Evolutionary conservation across 1,140 invertebrate genomes (phyloP), one percentile per base, ranked within the genome.

Genomic region (Vanessa atalanta): DNA sequence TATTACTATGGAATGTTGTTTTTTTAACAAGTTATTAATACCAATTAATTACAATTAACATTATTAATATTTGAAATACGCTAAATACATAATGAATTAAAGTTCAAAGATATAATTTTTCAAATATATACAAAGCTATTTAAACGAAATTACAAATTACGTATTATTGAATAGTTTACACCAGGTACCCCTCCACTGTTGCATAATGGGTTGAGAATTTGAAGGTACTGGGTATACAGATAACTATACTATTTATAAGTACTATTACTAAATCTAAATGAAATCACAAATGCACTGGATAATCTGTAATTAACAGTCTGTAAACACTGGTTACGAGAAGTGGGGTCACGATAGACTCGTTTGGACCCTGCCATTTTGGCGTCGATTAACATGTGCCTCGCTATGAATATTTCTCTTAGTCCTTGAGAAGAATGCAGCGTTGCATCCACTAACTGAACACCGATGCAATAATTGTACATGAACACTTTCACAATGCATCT

Each of bases 381-480:
- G 86, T 78, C 92, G 88, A 16, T 85, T 80, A 70, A 93, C 83
- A 72, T 94, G 93, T 70, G 94, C 93, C 79, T 95, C 95, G 57
- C 94, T 94, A 88, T 96, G 96, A 26, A 94, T 86, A 82, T 96
- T 96, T 69, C 96, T 93, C 81, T 95, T 95, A 79, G 95, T 95
- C 77, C 95, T 90, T 12, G 95, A 96, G 64, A 95, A 94, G 89
- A 96, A 97, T n/a, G 95, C 94, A 83, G 95, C 95, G 26, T 93
- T 94, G 88, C 96, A 96, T 14, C 95, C 95, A 65, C 92, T 93
- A 8, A 96, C 92, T 43, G 94, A 95, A 89, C 96, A 96, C 68
- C 94, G 91, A 81, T 95, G 95, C 90, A 96, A 92, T 70, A 95
- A 94, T 20, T 94, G 88, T 50, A 93, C 83, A 83, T 97, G 96